Conservation (phyloP, 2,797 vertebrate species). For the Melopsittacus undulatus region DNA sequence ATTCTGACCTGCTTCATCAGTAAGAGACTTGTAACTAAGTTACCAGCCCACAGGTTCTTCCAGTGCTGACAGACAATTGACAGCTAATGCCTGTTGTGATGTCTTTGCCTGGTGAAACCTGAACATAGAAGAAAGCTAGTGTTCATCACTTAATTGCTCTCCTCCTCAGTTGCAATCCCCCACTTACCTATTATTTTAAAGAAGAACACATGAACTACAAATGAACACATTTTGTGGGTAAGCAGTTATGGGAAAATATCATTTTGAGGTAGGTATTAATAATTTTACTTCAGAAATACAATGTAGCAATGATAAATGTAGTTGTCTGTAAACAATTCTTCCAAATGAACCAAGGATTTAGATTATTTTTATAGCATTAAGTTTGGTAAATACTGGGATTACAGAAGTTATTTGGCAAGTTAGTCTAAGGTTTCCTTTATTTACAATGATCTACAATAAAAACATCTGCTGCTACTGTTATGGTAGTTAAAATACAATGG, state of each 20-base stretch:
- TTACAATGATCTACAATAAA: not conserved
- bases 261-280: not conserved
- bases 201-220: not conserved
- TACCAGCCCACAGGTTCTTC: not conserved
- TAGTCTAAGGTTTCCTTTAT: not conserved
- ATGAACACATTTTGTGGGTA: not conserved
- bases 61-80: not conserved
- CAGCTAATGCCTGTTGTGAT: not conserved
- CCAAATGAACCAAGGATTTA: not conserved
- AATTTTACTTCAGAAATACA: not conserved
- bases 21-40: not conserved
- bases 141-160: not conserved
- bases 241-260: not conserved
- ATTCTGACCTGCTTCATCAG: not conserved
- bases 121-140: not conserved
- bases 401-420: not conserved
- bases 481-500: too few species aligned
- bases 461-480: not conserved
- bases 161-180: not conserved
- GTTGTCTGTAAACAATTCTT: not conserved
- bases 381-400: not conserved
- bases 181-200: not conserved
- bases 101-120: not conserved
- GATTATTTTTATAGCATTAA: not conserved
- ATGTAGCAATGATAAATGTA: not conserved